Evolutionary conservation across 2,797 vertebrate species (phyloP).

Genomic region (Artibeus jamaicensis): DNA sequence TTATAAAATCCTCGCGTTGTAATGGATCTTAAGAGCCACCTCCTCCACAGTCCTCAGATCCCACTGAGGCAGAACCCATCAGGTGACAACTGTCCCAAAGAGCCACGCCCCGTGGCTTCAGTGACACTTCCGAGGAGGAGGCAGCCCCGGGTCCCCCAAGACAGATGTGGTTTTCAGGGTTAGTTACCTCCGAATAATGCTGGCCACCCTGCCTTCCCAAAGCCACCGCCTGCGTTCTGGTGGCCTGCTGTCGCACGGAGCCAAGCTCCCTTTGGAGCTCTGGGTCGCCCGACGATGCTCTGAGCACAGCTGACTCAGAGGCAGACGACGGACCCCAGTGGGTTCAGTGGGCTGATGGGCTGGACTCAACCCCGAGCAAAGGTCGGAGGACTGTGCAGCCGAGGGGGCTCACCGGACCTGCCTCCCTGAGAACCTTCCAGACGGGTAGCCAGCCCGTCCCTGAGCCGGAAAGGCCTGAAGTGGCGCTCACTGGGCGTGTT

Average conservation of each 20-base stretch:
- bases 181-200: neutral
- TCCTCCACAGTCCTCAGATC: fast-evolving
- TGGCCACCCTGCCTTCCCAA: neutral
- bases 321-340: fast-evolving
- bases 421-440: neutral
- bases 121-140: fast-evolving
- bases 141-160: too few species aligned
- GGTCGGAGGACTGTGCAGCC: fast-evolving
- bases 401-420: too few species aligned
- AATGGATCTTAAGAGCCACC: neutral
- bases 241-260: neutral
- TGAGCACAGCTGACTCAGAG: neutral
- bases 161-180: neutral
- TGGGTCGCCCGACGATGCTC: neutral
- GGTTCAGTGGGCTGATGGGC: fast-evolving
- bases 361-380: neutral
- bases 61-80: neutral
- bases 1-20: neutral
- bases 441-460: fast-evolving
- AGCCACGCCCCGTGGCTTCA: neutral
- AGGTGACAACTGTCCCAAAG: fast-evolving
- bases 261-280: neutral
- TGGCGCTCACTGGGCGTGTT: neutral
- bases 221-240: neutral
- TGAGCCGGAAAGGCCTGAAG: neutral